Base-by-base conservation (phyloP, 2,113 vertebrate genomes). In the Anoura caudifer region DNA sequence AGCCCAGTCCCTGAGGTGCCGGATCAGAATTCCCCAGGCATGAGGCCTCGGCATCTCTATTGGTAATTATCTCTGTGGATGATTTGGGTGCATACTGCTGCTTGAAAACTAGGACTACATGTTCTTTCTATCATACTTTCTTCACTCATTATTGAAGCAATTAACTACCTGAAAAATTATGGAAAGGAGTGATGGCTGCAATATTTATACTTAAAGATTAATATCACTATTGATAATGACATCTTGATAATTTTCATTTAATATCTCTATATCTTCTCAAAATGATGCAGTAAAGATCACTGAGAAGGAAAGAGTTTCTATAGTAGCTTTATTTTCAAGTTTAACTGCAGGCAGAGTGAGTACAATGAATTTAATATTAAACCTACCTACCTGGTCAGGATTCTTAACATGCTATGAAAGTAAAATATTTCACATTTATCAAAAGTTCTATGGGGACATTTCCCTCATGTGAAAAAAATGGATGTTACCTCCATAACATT, bases 221-320 rank as follows among this genome's bases (percentile, higher is more conserved):
- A 67, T 43, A 75, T n/a, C 41, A 80, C 12, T 81, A 79, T 69
- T 92, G 4, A 77, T 82, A 95, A 79, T 69, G n/a, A 56, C 22
- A 83, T 63, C 76, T 91, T 77, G 47, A 79, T 83, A 86, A 95
- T 89, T 91, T 92, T 12, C 38, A 54, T 91, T 80, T 87, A 83
- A 87, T 81, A 31, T 65, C 72, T 79, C 56, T 84, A 1, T 95
- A 81, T 87, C 94, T 95, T 95, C 72, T 90, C 41, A 86, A 79
- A 92, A 59, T 72, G 10, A 63, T 67, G 24, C 63, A 56, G 33
- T 84, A 86, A 82, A 75, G 56, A 31, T 45, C 73, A 72, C 45
- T 33, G 28, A 75, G 63, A 88, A 87, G 24, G n/a, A 76, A 94
- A 28, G 77, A 75, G 10, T 95, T 94, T 80, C 3, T 41, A 72